Evolutionary conservation across 1,140 invertebrate species (phyloP).

Genomic region (Sarcophaga bullata): DNA sequence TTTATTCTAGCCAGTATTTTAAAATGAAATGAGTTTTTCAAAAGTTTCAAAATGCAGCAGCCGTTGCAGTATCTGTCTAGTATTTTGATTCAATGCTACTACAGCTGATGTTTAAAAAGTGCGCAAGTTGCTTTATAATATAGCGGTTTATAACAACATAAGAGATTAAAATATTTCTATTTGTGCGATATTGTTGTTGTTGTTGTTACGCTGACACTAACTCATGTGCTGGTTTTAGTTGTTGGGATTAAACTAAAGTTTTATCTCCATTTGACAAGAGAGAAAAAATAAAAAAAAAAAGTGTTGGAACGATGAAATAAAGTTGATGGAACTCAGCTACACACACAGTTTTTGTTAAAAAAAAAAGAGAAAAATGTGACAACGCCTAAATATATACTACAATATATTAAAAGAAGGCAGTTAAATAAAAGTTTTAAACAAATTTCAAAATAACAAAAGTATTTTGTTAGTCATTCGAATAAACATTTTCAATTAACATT

Average conservation of each 20-base stretch:
- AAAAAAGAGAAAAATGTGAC: slow-evolving; percentile 41
- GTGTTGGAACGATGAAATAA: not conserved
- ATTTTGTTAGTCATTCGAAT: slow-evolving; percentile 10
- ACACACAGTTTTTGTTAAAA: not conserved
- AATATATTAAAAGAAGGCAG: slow-evolving; percentile 35
- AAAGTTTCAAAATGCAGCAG: slow-evolving; percentile 8
- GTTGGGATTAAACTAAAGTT: slow-evolving; percentile 28
- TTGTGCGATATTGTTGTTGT: slow-evolving; percentile 6
- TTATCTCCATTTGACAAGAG: slow-evolving; percentile 30
- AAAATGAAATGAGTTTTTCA: not conserved
- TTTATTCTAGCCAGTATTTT: not conserved
- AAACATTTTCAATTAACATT: not conserved
- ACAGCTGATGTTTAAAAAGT: slow-evolving; percentile 28
- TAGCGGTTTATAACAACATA: not conserved
- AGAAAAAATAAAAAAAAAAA: slow-evolving; percentile 10
- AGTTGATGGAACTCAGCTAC: not conserved
- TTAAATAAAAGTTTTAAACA: slow-evolving; percentile 10
- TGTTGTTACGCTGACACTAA: not conserved
- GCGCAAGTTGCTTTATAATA: slow-evolving; percentile 25
- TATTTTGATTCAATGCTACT: slow-evolving; percentile 3
- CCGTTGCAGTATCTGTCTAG: slow-evolving; percentile 18
- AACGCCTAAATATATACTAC: slow-evolving; percentile 45
- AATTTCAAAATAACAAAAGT: slow-evolving; percentile 2
- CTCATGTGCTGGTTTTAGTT: not conserved
- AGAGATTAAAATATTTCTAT: too few species aligned